Percentiles rank a stretch among this genome's conserved stretches.
Evolutionary conservation across 2,113 vertebrate species (phyloP).

Genomic region (Haemorhous mexicanus): DNA sequence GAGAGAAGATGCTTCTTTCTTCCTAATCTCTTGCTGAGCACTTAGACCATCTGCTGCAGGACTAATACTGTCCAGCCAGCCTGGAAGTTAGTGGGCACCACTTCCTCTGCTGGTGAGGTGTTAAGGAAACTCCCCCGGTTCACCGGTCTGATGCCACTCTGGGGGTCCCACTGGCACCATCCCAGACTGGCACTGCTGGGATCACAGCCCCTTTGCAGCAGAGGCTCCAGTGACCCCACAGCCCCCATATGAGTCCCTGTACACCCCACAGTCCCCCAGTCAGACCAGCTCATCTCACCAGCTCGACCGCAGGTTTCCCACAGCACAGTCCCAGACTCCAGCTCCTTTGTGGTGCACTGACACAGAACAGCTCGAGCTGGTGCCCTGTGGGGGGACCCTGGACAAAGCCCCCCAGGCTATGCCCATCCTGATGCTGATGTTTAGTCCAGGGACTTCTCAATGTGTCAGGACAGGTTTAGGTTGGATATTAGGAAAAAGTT

Average conservation of each 20-base stretch:
- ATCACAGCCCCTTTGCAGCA: neutral
- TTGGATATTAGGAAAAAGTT: neutral
- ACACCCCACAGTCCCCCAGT: neutral
- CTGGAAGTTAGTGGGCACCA: neutral
- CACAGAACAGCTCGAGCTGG: neutral
- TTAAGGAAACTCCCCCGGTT: neutral
- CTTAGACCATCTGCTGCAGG: neutral
- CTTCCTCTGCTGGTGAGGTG: neutral
- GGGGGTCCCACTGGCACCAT: neutral
- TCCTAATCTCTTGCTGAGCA: neutral
- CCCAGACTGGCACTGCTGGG: neutral
- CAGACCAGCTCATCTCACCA: neutral
- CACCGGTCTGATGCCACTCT: neutral
- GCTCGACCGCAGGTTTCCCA: neutral
- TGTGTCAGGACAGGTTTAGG: neutral
- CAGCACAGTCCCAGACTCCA: neutral
- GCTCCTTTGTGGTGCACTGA: neutral
- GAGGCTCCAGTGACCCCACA: neutral
- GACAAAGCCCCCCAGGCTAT: neutral
- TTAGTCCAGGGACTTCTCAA: neutral
- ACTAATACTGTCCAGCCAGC: neutral
- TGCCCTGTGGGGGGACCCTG: neutral
- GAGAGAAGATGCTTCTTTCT: neutral
- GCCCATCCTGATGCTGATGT: neutral
- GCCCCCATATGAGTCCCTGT: neutral